Base-by-base conservation (phyloP, 2,888 invertebrate genomes). In the Boloria selene region DNA sequence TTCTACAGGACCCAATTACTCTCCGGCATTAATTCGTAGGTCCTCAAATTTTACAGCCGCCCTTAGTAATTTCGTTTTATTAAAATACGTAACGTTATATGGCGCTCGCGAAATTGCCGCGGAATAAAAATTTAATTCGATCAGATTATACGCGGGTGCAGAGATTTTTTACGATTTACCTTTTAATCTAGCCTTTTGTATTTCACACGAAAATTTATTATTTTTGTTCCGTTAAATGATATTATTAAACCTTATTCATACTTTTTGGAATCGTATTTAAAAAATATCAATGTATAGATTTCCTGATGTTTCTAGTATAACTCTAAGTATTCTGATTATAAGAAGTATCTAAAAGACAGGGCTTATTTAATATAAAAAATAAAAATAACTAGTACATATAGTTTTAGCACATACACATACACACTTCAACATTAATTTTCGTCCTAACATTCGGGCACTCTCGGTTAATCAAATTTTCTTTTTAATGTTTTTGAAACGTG, bases 31-130 rank as follows among this genome's bases (percentile, higher is more conserved):
- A 86, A 87, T 86, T 86, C 84, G 70, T 77, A 74, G 78, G 80
- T 84, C 83, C 82, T 88, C 82, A 86, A 87, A 90, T 87, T 89
- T 89, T 84, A 88, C 84, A 84, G 76, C 85, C 81, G 79, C 78
- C 85, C 85, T 82, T 76, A 79, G 85, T 82, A 83, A 88, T 87
- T 85, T 79, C 79, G 78, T 85, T 89, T 88, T 89, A 89, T 90
- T 88, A 88, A 88, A 88, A 88, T 84, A 84, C 82, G 79, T 81
- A 77, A 79, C 78, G 79, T 84, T 83, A 85, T 85, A 87, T 83
- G 83, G 80, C 75, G 70, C 76, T 75, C 75, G 75, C 72, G 74
- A 77, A 78, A 85, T 82, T 78, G 79, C 77, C 75, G 70, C 56
- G 70, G 77, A 82, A 83, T 86, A 87, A 86, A 84, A 85, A 79